Percentiles rank a stretch among this genome's conserved stretches.
phyloP scores from a whole-genome alignment of 2,888 invertebrate species.

The Nemapogon koenigi region DNA sequence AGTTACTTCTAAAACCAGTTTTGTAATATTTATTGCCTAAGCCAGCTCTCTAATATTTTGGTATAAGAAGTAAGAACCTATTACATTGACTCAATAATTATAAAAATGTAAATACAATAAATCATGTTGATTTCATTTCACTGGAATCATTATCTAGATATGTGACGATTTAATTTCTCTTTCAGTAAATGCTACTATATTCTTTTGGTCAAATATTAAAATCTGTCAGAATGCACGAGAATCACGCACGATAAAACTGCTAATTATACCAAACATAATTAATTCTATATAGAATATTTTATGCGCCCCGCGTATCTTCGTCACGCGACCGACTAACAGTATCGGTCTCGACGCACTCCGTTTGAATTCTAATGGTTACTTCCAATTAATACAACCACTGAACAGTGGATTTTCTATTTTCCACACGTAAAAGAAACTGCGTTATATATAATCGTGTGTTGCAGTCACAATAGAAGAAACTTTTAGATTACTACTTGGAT shows the following conservation, averaged over 20 bases:
- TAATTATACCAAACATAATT: slow-evolving; percentile 12
- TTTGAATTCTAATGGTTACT: slow-evolving; percentile 54
- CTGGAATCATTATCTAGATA: not conserved
- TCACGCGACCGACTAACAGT: slow-evolving; percentile 58
- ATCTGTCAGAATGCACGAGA: slow-evolving; percentile 10
- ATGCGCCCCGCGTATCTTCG: slow-evolving; percentile 46
- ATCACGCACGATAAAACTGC: slow-evolving; percentile 12
- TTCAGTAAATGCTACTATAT: slow-evolving; percentile 4
- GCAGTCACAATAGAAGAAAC: slow-evolving; percentile 5
- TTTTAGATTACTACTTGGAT: not conserved
- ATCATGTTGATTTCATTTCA: slow-evolving; percentile 6
- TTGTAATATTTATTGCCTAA: too few species aligned
- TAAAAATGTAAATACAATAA: too few species aligned
- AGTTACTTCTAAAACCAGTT: too few species aligned
- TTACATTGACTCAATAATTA: too few species aligned
- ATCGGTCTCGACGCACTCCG: slow-evolving; percentile 39
- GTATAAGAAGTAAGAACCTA: too few species aligned
- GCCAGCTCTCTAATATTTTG: too few species aligned
- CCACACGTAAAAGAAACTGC: slow-evolving; percentile 63
- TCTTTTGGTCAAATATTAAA: slow-evolving; percentile 7
- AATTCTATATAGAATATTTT: slow-evolving; percentile 14
- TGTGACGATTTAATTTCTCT: slow-evolving; percentile 8
- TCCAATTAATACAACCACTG: slow-evolving; percentile 60
- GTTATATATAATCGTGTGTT: slow-evolving; percentile 1
- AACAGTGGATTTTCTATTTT: slow-evolving; percentile 65